Evolutionary conservation across 2,113 vertebrate genomes (phyloP).

Genomic region (Ailuropoda melanoleuca): DNA sequence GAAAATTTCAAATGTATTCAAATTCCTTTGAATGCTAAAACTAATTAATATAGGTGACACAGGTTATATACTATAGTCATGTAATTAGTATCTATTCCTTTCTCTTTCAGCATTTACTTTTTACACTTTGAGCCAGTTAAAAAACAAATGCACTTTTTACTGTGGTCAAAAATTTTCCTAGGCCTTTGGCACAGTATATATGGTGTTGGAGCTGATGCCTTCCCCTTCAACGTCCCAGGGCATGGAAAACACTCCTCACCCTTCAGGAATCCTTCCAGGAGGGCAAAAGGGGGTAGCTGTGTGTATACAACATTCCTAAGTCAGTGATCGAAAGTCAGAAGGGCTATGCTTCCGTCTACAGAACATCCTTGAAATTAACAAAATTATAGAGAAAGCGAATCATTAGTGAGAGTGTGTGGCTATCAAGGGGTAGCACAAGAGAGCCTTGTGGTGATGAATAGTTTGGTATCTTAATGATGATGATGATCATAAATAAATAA

Average conservation of each 20-base stretch:
- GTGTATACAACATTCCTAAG: neutral
- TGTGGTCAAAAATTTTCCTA: neutral
- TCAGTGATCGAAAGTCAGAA: neutral
- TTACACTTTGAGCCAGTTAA: neutral
- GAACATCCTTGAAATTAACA: neutral
- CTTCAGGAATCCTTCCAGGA: neutral
- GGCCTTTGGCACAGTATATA: neutral
- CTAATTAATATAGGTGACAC: neutral
- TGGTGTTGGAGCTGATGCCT: neutral
- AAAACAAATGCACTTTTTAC: neutral
- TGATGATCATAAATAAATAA: neutral
- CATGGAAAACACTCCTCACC: neutral
- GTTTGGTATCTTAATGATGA: neutral
- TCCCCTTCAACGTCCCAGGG: neutral
- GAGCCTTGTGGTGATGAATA: neutral
- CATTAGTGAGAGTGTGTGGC: neutral
- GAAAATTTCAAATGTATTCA: neutral
- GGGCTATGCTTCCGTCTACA: neutral
- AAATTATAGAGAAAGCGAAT: neutral
- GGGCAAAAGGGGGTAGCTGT: neutral
- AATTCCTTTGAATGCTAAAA: slow-evolving; percentile 22
- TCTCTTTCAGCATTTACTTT: slow-evolving; percentile 25
- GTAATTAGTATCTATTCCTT: slow-evolving; percentile 6
- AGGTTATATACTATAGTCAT: neutral
- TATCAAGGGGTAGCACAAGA: neutral